Conservation (phyloP, 2,113 vertebrate species). For the Strigops habroptila region DNA sequence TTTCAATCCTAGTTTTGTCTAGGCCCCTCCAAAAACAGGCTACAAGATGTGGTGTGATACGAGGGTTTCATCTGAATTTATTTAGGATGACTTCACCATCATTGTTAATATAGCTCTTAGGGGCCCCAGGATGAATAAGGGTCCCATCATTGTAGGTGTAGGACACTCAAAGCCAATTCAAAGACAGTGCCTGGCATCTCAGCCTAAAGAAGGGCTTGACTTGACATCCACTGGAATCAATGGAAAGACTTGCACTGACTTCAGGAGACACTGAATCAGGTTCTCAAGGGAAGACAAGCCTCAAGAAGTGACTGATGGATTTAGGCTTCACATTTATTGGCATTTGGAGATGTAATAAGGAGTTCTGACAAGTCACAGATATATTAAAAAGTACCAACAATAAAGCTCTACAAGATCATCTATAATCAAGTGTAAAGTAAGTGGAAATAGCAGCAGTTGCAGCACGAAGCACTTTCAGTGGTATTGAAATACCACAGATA, state of each 20-base stretch:
- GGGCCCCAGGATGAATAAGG: neutral
- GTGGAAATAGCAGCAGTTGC: neutral
- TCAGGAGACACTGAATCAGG: neutral
- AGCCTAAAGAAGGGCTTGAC: neutral
- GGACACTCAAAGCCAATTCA: neutral
- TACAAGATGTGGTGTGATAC: too few relatives aligned
- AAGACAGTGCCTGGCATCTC: neutral
- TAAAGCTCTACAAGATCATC: neutral
- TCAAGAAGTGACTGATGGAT: neutral
- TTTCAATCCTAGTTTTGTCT: neutral
- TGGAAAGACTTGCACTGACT: neutral
- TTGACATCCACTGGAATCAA: neutral
- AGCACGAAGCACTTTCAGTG: neutral
- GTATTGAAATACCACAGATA: too few relatives aligned
- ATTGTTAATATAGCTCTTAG: neutral
- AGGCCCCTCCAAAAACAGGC: neutral
- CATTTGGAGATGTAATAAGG: neutral
- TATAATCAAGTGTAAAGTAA: neutral
- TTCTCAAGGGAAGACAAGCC: neutral
- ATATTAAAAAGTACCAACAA: neutral
- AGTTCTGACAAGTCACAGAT: neutral
- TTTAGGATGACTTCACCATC: neutral
- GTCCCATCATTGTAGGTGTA: neutral
- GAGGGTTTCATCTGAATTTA: neutral
- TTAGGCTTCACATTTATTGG: neutral